Evolutionary conservation across 2,888 invertebrate species (phyloP).

Genomic region (Drosophila glabriapex): DNA sequence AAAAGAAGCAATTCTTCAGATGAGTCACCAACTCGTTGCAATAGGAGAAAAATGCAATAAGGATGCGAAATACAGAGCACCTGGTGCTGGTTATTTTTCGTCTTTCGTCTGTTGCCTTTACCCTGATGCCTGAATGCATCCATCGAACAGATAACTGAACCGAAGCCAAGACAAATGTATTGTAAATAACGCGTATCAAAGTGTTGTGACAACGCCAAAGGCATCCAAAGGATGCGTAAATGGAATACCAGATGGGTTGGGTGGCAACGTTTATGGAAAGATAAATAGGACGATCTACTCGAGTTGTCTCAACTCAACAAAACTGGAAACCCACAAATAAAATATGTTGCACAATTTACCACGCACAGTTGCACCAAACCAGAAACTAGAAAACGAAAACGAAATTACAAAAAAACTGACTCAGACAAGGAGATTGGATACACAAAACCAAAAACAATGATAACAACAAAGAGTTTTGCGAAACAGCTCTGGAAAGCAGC

Average conservation of each 20-base stretch:
- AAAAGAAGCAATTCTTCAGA: constrained; percentile 29
- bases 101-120: neutral
- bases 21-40: constrained; percentile 7
- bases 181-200: constrained; percentile 72
- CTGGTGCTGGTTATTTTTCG: constrained; percentile 13
- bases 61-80: constrained; percentile 25
- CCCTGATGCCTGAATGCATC: constrained; percentile 7
- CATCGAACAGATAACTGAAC: constrained; percentile 31
- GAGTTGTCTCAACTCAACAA: constrained; percentile 27
- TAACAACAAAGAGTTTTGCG: neutral
- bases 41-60: constrained; percentile 34
- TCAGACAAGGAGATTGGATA: constrained; percentile 48
- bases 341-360: constrained; percentile 70
- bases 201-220: constrained; percentile 65
- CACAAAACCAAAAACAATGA: constrained; percentile 11
- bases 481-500: constrained; percentile 32
- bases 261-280: neutral
- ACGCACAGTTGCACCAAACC: constrained; percentile 55
- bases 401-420: constrained; percentile 17
- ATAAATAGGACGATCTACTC: neutral
- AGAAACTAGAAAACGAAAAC: constrained; percentile 6
- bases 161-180: constrained; percentile 76
- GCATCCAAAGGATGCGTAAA: constrained; percentile 38
- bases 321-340: constrained; percentile 63
- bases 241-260: constrained; percentile 21